Evolutionary conservation across 1,140 invertebrate genomes (phyloP).

Genomic region (Teleogryllus occipitalis): DNA sequence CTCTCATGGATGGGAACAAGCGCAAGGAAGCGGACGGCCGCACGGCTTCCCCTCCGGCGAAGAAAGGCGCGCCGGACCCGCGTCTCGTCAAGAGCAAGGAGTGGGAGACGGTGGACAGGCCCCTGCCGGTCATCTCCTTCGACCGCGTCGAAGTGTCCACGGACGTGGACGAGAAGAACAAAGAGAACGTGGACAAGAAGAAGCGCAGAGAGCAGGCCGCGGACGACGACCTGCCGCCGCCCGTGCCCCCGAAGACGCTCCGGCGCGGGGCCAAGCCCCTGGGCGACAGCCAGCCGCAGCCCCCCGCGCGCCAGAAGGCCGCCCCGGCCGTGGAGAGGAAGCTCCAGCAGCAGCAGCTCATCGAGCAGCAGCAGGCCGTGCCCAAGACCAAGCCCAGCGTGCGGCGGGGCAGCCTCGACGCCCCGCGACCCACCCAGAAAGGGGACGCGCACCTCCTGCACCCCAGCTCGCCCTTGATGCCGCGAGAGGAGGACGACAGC

Average conservation of each 20-base stretch:
- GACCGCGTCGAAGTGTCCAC: background rate
- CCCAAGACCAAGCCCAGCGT: background rate
- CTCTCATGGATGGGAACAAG: background rate
- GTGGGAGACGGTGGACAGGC: background rate
- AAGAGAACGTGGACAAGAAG: background rate
- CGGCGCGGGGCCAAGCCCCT: too few relatives aligned
- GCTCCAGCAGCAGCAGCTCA: too few relatives aligned
- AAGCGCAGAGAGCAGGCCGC: background rate
- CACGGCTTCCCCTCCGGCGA: too few relatives aligned
- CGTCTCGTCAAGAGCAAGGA: background rate
- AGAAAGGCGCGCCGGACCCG: too few relatives aligned
- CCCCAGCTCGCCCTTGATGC: background rate
- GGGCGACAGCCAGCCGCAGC: background rate
- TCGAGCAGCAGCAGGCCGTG: background rate
- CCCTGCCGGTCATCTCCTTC: background rate
- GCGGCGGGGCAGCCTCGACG: background rate
- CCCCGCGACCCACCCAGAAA: background rate
- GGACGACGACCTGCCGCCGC: background rate
- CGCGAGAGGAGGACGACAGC: slow-evolving; percentile 28
- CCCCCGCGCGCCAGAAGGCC: background rate
- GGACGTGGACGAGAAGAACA: background rate
- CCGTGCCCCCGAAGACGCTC: background rate
- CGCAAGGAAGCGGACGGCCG: background rate
- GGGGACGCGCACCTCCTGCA: background rate
- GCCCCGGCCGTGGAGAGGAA: background rate